A percentile compares a stretch with the other conserved stretches of the same genome.
Evolutionary conservation across 2,797 vertebrate species (phyloP).

Genomic region (Adrianichthys oophorus): DNA sequence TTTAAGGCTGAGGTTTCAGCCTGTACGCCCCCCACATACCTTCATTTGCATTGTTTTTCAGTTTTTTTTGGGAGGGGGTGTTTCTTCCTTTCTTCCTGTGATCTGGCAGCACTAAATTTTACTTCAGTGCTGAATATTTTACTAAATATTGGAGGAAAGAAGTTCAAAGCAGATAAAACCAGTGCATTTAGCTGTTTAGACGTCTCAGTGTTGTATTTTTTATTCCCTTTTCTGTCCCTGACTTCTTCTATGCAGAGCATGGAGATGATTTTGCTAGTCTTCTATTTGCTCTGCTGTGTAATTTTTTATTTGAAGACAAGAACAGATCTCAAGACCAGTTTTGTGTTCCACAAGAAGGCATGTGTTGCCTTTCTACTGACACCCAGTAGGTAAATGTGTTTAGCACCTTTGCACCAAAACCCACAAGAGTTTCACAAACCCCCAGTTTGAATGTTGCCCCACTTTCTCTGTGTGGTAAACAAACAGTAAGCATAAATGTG

Average conservation of each 20-base stretch:
- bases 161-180: too few species aligned
- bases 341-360: constrained; percentile 60
- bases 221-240: not conserved
- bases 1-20: constrained; percentile 29
- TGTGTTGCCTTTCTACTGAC: not conserved
- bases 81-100: not conserved
- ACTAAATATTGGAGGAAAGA: too few species aligned
- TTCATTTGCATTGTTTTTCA: not conserved
- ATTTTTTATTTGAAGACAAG: constrained; percentile 1
- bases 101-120: constrained; percentile 1
- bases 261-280: too few species aligned
- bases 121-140: too few species aligned
- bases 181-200: too few species aligned
- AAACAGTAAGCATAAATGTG: constrained; percentile 4
- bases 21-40: constrained; percentile 1
- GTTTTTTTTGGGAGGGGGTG: not conserved
- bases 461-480: not conserved
- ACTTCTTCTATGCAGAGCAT: too few species aligned
- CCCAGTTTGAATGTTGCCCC: not conserved
- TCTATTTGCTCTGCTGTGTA: too few species aligned
- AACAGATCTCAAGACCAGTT: constrained; percentile 2
- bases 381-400: constrained; percentile 22
- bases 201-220: not conserved
- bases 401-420: constrained; percentile 61
- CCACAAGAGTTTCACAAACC: constrained; percentile 46